Evolutionary conservation across 2,888 invertebrate species (phyloP), one percentile per base, ranked within the genome.

Genomic region (Scaptomyza polygonia): DNA sequence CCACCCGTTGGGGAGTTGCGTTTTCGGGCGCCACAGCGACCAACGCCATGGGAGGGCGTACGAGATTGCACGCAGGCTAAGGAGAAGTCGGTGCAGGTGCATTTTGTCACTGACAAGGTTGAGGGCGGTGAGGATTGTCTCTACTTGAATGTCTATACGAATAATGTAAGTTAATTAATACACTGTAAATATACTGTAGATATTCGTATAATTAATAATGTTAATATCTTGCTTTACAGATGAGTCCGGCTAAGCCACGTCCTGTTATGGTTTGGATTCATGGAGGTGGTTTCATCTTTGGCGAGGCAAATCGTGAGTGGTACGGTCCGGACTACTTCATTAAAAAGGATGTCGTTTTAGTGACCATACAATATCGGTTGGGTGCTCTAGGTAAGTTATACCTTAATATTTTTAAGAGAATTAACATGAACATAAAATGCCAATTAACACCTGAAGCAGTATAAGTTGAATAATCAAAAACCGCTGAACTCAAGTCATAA

Each of bases 111-210:
- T 18, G 79, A 91, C 39, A 88, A 89, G 71, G 73, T 91, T 6
- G 89, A 92, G 44, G 93, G 93, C 7, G 85, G 89, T 30, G 93
- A 94, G 88, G 93, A 93, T 76, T 93, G 93, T 67, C 87, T 93
- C n/a, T 92, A 92, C 77, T 78, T 93, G 8, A 93, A 93, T 86
- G 91, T 93, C 29, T 92, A 85, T 54, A 89, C 90, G 14, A 91
- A 90, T 62, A 88, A 90, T 79, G 91, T 91, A 66, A 82, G 87
- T 77, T 53, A 18, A 64, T 34, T 14, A 34, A 49, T 21, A n/a
- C 12, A 25, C 25, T 21, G 8, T 39, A 3, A 0, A 21, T n/a
- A 3, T 7, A 30, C 40, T 14, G 18, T 14, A 18, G n/a, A 5
- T 18, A 18, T 32, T 8, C 18, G 4, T 21, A 32, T 48, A 18